Base-by-base conservation (phyloP, 30 jellyfish, hydroid and myxozoan genomes). In the Aurelia aurita region DNA sequence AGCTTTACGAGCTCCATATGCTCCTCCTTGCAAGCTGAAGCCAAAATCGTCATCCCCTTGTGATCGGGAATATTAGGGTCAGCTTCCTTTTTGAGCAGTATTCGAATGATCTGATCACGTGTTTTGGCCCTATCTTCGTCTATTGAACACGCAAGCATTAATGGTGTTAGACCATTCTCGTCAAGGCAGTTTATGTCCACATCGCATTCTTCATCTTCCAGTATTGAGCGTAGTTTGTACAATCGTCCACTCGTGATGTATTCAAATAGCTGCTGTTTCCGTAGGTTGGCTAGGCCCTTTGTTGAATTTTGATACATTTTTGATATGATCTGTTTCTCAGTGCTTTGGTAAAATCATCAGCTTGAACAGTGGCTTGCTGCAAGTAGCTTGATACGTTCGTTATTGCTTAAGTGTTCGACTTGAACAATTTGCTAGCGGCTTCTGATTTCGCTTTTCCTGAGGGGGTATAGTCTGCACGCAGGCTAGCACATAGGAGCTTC, bases 11-110 rank as follows among this genome's bases (percentile, higher is more conserved):
- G 28, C 27, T 73, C 88, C 19, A 72, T 13, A 14, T 67, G 75
- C 20, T 77, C 64, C n/a, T 61, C 66, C 46, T 82, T 89, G 76
- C 97, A 89, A 25, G 91, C 86, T 72, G 87, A 69, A 21, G 97
- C 84, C 14, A 89, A 45, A 5, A 75, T 67, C 15, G 95, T 89
- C 69, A 82, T 14, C 16, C 97, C 97, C 5, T 63, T 21, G 39
- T 43, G 57, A 60, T 81, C 92, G 43, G 58, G 31, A 5, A 75
- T 55, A 22, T 82, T 80, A 29, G 78, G 84, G 59, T 89, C 90
- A 12, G 94, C 91, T 8, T 91, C 84, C 69, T 74, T 66, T 47
- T 68, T 55, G 23, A 61, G 55, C 18, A 80, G 72, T 67, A 89
- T 34, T 14, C 89, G 78, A 11, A 74, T 61, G 45, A 66, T 39